Percentiles rank a stretch among this genome's conserved stretches.
These are phyloP conservation scores for Xanthia icteritia DNA, from an alignment of 2,888 invertebrate genomes.

Conservation along the genomic window DNA sequence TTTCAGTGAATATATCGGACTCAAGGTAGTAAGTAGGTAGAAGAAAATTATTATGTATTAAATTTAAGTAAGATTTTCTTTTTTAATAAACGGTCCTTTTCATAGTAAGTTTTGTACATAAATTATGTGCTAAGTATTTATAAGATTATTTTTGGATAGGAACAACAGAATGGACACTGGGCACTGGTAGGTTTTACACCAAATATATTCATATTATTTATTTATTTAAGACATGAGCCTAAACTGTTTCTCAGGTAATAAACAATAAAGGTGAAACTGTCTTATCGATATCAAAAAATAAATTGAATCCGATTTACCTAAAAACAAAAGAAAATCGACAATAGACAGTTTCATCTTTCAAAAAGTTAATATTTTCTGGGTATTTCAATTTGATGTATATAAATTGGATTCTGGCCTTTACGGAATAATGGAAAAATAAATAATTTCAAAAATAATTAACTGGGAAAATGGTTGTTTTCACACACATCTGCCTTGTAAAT, in stretches of 20 bases:
- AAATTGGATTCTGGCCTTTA: constrained; percentile 7
- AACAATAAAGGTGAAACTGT: background rate
- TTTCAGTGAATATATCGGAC: background rate
- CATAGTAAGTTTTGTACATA: constrained; percentile 36
- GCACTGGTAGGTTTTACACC: background rate
- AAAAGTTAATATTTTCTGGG: constrained; percentile 6
- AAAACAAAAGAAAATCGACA: background rate
- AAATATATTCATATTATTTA: too few relatives aligned
- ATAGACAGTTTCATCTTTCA: constrained; percentile 12
- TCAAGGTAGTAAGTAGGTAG: background rate
- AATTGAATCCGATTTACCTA: background rate
- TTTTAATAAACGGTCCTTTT: constrained; percentile 4
- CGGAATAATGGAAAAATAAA: constrained; percentile 9
- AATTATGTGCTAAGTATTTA: background rate
- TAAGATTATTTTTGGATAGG: constrained; percentile 1
- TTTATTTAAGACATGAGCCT: too few relatives aligned
- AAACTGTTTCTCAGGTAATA: background rate
- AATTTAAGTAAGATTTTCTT: too few relatives aligned
- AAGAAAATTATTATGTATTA: background rate
- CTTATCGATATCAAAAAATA: background rate
- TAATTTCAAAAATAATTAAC: constrained; percentile 13
- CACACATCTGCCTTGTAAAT: too few relatives aligned
- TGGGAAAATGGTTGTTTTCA: background rate
- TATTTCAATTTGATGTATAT: constrained; percentile 22
- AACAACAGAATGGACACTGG: background rate